These are phyloP conservation scores for Trachemys scripta DNA, from an alignment of 2,113 vertebrate species.

Conservation along the genomic window DNA sequence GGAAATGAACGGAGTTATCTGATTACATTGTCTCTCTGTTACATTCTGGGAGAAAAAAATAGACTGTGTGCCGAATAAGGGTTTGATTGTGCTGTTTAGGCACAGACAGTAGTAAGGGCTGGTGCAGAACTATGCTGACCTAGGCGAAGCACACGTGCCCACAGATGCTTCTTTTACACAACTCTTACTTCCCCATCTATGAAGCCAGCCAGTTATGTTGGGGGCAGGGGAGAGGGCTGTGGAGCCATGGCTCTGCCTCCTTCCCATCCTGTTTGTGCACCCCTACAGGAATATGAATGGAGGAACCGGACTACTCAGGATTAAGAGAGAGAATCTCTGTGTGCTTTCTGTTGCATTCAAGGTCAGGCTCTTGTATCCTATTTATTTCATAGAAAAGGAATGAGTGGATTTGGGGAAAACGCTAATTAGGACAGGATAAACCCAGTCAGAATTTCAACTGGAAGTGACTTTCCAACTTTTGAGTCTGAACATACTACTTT, in stretches of 20 bases:
- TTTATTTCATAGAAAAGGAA: constrained; percentile 47
- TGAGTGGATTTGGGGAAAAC: neutral
- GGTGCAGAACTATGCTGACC: neutral
- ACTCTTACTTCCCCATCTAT: neutral
- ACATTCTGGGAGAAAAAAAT: neutral
- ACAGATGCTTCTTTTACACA: neutral
- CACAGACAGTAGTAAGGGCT: neutral
- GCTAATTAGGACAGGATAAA: constrained; percentile 19
- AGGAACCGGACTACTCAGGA: neutral
- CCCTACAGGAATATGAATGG: neutral
- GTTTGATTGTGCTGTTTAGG: neutral
- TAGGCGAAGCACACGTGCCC: neutral
- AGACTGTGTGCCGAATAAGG: neutral
- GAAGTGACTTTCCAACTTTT: constrained; percentile 4
- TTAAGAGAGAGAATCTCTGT: neutral
- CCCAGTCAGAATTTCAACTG: constrained; percentile 23
- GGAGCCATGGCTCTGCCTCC: neutral
- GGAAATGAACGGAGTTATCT: neutral
- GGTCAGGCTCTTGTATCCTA: neutral
- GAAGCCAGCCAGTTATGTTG: neutral
- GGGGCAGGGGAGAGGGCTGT: neutral
- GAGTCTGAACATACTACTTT: neutral
- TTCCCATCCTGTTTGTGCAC: neutral
- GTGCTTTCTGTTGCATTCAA: neutral
- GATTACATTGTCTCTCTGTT: neutral